These are phyloP conservation scores for Anthonomus grandis DNA, from an alignment of 1,140 invertebrate genomes.

Conservation along the genomic window DNA sequence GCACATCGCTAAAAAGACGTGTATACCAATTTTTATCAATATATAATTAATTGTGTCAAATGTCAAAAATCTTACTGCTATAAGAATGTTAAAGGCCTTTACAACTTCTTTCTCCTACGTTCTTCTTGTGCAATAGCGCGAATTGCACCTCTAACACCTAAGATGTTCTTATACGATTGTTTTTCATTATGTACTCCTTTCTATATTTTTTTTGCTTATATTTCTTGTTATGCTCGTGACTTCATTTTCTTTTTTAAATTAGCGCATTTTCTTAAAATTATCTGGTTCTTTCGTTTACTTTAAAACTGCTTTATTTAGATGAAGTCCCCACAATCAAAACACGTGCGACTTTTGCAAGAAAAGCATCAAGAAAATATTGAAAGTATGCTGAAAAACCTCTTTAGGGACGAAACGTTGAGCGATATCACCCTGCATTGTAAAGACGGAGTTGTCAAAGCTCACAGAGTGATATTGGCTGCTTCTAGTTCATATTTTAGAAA, in stretches of 20 bases:
- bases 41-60: too few relatives aligned
- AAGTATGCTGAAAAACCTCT: constrained; percentile 65
- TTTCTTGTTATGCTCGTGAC: background rate
- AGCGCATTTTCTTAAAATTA: background rate
- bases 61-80: too few relatives aligned
- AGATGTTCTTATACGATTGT: too few relatives aligned
- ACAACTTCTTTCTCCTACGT: too few relatives aligned
- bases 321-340: constrained; percentile 25
- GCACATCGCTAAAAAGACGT: too few relatives aligned
- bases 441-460: constrained; percentile 64
- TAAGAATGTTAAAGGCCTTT: too few relatives aligned
- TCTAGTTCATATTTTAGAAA: constrained; percentile 69
- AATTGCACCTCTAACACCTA: too few relatives aligned
- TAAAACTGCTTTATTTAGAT: constrained; percentile 23
- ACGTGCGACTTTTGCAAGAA: constrained; percentile 56
- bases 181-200: too few relatives aligned
- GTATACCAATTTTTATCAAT: too few relatives aligned
- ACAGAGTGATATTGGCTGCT: constrained; percentile 68
- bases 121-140: too few relatives aligned
- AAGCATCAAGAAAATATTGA: constrained; percentile 71
- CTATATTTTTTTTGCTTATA: too few relatives aligned
- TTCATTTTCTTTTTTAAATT: background rate
- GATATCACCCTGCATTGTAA: constrained; percentile 64
- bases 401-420: constrained; percentile 64
- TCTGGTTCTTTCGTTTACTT: too few relatives aligned